Conservation (phyloP, 2,113 vertebrate species). For the Narcine bancroftii region DNA sequence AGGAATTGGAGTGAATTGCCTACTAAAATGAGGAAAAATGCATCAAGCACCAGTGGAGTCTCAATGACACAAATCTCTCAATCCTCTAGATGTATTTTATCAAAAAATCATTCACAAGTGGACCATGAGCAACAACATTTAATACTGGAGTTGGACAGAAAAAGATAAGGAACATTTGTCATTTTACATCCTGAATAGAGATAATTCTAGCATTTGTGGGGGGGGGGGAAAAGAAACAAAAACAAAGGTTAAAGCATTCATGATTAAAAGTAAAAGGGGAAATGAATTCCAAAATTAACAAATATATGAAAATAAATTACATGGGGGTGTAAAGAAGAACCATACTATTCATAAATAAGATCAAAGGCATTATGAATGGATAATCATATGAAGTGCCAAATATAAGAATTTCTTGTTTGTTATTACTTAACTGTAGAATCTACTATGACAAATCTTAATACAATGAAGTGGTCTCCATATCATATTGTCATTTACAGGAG, state of each 20-base stretch:
- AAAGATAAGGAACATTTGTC: background rate
- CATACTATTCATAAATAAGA: no score
- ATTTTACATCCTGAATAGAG: background rate
- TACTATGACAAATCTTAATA: background rate
- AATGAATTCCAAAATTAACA: background rate
- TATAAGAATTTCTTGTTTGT: background rate
- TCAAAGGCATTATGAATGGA: background rate
- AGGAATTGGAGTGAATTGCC: background rate
- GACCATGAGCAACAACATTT: background rate
- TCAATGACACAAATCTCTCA: background rate
- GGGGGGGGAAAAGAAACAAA: no score
- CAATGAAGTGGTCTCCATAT: background rate
- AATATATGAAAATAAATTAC: background rate
- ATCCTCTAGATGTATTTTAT: background rate
- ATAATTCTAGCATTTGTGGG: background rate
- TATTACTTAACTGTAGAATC: background rate
- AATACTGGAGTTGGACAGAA: background rate
- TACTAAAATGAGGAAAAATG: background rate
- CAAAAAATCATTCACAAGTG: background rate
- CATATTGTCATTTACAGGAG: background rate
- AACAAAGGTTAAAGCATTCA: background rate
- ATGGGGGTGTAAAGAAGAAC: background rate
- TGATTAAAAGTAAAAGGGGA: background rate
- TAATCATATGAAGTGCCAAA: background rate
- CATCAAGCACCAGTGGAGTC: background rate